Evolutionary conservation across 1,140 invertebrate species (phyloP).

Genomic region (Aphelenchoides besseyi): DNA sequence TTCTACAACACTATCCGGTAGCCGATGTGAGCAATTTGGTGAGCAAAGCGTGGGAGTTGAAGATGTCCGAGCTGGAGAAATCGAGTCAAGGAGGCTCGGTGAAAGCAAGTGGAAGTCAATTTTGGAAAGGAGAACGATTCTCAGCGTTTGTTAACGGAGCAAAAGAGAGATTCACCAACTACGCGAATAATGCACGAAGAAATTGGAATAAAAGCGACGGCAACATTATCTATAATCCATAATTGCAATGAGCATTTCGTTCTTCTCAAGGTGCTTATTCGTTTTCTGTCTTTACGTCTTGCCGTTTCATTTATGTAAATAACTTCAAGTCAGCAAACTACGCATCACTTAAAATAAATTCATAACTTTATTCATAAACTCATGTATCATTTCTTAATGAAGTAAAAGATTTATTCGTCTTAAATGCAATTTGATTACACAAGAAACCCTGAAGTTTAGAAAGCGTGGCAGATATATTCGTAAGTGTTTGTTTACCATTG

Average conservation of each 20-base stretch:
- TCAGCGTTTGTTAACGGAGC: constrained; percentile 24
- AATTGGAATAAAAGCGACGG: constrained; percentile 5
- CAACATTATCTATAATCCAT: constrained; percentile 5
- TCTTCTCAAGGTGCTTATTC: background rate
- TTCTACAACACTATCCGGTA: constrained; percentile 42
- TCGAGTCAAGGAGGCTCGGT: constrained; percentile 1
- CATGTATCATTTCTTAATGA: too few relatives aligned
- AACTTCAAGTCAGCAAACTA: too few relatives aligned
- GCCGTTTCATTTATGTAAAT: too few relatives aligned
- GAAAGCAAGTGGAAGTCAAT: background rate
- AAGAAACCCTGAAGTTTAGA: too few relatives aligned
- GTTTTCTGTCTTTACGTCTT: background rate
- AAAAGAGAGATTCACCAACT: constrained; percentile 24
- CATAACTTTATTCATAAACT: too few relatives aligned
- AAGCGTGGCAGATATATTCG: background rate
- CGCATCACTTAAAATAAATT: too few relatives aligned
- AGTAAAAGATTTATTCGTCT: too few relatives aligned
- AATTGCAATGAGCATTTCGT: background rate
- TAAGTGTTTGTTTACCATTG: background rate
- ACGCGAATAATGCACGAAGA: constrained; percentile 4
- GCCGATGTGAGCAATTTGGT: constrained; percentile 25
- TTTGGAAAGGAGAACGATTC: constrained; percentile 22
- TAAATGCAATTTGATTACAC: too few relatives aligned
- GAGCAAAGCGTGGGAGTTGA: constrained; percentile 13
- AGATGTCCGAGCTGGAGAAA: constrained; percentile 14